Conservation (phyloP, 2,888 invertebrate species). For the Tyria jacobaeae region DNA sequence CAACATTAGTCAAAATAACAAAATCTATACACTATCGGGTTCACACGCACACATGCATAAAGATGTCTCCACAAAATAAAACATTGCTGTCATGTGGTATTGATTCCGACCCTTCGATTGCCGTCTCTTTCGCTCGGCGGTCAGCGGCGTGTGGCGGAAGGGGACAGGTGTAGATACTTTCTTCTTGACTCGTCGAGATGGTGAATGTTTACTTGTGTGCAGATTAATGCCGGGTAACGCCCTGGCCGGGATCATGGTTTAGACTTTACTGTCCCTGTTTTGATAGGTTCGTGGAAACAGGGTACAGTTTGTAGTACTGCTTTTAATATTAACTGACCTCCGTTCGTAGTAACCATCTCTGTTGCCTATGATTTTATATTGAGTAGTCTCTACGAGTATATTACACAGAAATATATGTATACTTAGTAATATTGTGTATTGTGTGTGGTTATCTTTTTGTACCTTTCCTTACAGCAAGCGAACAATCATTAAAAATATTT, state of each 20-base stretch:
- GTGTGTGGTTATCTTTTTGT: neutral
- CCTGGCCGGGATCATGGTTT: conserved; percentile 55
- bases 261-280: conserved; percentile 42
- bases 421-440: too few relatives aligned
- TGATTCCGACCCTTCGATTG: conserved; percentile 75
- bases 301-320: conserved; percentile 33
- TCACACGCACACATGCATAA: conserved; percentile 51
- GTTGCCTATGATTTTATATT: neutral
- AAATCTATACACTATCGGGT: conserved; percentile 30
- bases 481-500: too few relatives aligned
- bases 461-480: neutral
- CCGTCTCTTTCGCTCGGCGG: conserved; percentile 60
- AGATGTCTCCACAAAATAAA: conserved; percentile 82
- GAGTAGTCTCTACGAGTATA: neutral
- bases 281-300: conserved; percentile 46
- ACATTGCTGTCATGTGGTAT: conserved; percentile 80
- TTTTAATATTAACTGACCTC: conserved; percentile 33
- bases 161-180: conserved; percentile 61
- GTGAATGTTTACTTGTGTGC: conserved; percentile 71
- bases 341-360: conserved; percentile 1
- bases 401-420: neutral
- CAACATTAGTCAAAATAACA: conserved; percentile 36
- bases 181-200: conserved; percentile 60
- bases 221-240: conserved; percentile 72
- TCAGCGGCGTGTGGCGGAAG: conserved; percentile 49